phyloP scores from a whole-genome alignment of 2,113 vertebrate species.

The Vulpes lagopus region DNA sequence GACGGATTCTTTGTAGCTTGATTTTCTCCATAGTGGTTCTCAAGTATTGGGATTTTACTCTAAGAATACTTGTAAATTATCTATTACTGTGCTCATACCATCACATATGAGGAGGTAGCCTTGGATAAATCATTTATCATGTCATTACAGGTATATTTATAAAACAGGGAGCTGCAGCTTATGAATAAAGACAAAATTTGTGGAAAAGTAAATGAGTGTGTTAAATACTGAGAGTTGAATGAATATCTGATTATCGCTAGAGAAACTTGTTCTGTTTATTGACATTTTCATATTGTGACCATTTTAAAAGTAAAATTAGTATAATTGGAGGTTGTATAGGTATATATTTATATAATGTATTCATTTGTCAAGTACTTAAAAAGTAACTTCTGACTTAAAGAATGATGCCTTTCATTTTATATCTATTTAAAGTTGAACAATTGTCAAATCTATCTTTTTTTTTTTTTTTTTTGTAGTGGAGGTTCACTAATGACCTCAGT shows the following conservation, averaged over 20 bases:
- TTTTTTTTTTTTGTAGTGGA: background rate
- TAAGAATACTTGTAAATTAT: background rate
- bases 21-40: background rate
- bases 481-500: background rate
- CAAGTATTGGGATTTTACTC: background rate
- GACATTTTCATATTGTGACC: background rate
- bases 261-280: background rate
- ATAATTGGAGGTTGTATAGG: background rate
- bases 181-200: conserved; percentile 5
- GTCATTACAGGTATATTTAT: background rate
- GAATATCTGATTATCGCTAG: background rate
- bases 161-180: background rate
- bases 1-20: background rate
- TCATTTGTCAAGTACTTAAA: conserved; percentile 10
- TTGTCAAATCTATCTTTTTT: background rate
- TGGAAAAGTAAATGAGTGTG: background rate
- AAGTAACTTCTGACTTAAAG: background rate
- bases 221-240: conserved; percentile 32
- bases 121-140: conserved; percentile 24
- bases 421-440: background rate
- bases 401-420: background rate
- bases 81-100: background rate
- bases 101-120: background rate
- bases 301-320: background rate
- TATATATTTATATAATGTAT: background rate